Evolutionary conservation across 2,888 invertebrate species (phyloP).

Genomic region (Apeira syringaria): DNA sequence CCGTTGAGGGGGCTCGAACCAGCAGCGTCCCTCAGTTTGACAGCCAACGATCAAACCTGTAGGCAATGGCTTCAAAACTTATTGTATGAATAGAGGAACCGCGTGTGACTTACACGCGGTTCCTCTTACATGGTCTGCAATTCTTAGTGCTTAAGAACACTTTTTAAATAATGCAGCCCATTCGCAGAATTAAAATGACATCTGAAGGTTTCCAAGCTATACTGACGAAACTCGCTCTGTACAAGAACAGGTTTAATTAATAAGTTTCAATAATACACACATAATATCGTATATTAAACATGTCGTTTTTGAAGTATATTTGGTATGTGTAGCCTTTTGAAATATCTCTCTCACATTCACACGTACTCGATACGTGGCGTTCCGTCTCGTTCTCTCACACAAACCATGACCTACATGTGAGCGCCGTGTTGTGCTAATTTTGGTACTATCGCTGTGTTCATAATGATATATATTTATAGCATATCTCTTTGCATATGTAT

Average conservation of each 20-base stretch:
- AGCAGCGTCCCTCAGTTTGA: no score
- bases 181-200: no score
- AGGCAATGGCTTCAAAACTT: no score
- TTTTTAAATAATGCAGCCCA: no score
- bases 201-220: not conserved
- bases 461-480: conserved; percentile 18
- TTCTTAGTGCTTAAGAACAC: no score
- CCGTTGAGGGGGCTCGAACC: no score
- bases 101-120: no score
- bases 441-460: conserved; percentile 44
- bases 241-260: not conserved
- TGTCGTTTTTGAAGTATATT: conserved; percentile 3
- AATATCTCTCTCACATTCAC: conserved; percentile 36
- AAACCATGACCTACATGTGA: conserved; percentile 70
- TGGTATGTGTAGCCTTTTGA: no score
- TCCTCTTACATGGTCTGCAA: no score
- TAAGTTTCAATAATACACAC: conserved; percentile 1
- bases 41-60: no score
- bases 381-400: conserved; percentile 38
- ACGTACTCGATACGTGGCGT: conserved; percentile 19
- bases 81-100: no score
- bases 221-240: not conserved
- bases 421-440: conserved; percentile 62
- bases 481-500: conserved; percentile 6
- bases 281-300: conserved; percentile 25